Conservation (phyloP, 2,888 invertebrate genomes). For the Hirtodrosophila alboralis region DNA sequence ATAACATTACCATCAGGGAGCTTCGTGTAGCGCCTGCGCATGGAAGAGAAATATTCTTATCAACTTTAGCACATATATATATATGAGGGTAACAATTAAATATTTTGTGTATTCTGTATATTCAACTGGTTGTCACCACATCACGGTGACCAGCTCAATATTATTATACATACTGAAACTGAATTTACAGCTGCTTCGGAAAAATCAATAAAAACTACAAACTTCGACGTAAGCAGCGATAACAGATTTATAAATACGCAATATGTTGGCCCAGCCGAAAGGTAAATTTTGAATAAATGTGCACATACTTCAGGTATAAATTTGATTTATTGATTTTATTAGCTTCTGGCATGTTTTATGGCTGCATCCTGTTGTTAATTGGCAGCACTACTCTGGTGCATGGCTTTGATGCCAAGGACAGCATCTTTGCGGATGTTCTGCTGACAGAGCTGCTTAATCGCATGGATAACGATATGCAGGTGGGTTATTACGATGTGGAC, state of each 20-base stretch:
- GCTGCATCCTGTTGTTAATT: conserved; percentile 34
- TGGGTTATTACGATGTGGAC: conserved; percentile 85
- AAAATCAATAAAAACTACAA: conserved; percentile 65
- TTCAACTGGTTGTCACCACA: conserved; percentile 72
- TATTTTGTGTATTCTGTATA: conserved; percentile 45
- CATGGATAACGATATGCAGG: conserved; percentile 89
- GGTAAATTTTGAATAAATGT: conserved; percentile 29
- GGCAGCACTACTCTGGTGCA: conserved; percentile 22
- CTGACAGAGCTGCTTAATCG: conserved; percentile 91
- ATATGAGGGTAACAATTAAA: conserved; percentile 17
- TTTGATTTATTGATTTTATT: not conserved
- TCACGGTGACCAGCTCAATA: conserved; percentile 23
- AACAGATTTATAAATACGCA: conserved; percentile 39
- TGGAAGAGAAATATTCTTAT: not conserved
- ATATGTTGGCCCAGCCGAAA: conserved; percentile 56
- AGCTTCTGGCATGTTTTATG: conserved; percentile 43
- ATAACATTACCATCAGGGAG: conserved; percentile 13
- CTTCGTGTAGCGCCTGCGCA: conserved; percentile 37
- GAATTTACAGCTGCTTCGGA: conserved; percentile 44
- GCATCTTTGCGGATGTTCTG: conserved; percentile 88
- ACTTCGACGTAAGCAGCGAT: conserved; percentile 46
- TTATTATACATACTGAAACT: conserved; percentile 50
- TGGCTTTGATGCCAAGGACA: conserved; percentile 85
- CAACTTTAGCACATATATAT: conserved; percentile 1
- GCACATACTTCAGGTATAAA: not conserved